Evolutionary conservation across 1,140 invertebrate species (phyloP).

Genomic region (Leptinotarsa texana): DNA sequence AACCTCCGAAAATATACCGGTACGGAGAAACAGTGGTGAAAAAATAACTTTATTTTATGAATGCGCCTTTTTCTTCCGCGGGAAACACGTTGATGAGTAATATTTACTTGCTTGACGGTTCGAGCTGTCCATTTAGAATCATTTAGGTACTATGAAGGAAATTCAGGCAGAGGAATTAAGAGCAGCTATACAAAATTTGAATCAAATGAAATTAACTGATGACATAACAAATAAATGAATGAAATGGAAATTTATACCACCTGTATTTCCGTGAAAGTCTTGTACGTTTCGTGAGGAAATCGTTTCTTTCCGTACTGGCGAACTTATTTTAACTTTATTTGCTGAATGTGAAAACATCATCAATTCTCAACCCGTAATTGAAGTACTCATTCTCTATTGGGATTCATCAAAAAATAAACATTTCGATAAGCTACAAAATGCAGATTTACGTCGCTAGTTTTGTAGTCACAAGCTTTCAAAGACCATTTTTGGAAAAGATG

Average conservation of each 20-base stretch:
- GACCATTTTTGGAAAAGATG: background rate
- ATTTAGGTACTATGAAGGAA: too few species aligned
- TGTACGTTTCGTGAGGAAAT: background rate
- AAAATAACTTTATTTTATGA: too few species aligned
- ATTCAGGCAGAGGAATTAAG: too few species aligned
- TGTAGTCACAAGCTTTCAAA: background rate
- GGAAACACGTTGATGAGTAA: too few species aligned
- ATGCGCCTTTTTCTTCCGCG: too few species aligned
- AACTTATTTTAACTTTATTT: background rate
- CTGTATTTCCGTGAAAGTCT: background rate
- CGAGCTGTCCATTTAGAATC: too few species aligned
- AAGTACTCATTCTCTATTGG: background rate
- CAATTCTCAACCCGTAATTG: background rate
- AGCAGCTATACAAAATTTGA: too few species aligned
- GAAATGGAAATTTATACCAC: background rate
- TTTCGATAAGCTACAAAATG: background rate
- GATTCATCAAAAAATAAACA: background rate
- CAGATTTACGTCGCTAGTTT: background rate
- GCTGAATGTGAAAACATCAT: background rate
- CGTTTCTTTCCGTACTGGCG: background rate
- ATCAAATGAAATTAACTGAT: too few species aligned
- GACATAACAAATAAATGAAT: background rate
- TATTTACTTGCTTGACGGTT: too few species aligned
- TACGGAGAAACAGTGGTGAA: too few species aligned
- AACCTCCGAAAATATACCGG: fast-evolving